Percentiles rank a stretch among this genome's conserved stretches.
These are phyloP conservation scores for Pelosia muscerda DNA, from an alignment of 2,888 invertebrate species.

Conservation along the genomic window DNA sequence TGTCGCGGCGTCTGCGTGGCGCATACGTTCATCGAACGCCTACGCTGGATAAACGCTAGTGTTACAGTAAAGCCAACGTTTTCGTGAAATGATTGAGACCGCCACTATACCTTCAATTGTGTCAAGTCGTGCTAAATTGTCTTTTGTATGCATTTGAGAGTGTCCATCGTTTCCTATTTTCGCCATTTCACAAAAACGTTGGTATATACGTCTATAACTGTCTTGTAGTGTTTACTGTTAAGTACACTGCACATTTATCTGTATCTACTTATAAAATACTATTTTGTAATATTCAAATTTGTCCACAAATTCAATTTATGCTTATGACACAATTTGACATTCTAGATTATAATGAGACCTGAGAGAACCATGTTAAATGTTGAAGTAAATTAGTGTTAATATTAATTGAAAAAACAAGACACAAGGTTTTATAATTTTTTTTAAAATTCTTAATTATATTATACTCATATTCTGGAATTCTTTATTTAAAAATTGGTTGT, in stretches of 20 bases:
- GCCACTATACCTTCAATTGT: too few relatives aligned
- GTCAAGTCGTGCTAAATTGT: too few relatives aligned
- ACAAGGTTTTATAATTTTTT: neutral
- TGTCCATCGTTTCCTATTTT: too few relatives aligned
- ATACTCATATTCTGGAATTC: neutral
- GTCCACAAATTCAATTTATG: constrained; percentile 19
- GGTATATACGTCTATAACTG: constrained; percentile 13
- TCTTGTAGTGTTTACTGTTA: constrained; percentile 34
- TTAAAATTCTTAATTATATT: constrained; percentile 18
- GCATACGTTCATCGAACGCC: too few relatives aligned
- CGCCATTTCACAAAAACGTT: too few relatives aligned
- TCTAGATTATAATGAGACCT: constrained; percentile 16
- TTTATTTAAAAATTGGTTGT: neutral
- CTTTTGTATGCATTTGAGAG: too few relatives aligned
- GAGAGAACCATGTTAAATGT: neutral
- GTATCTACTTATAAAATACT: constrained; percentile 21
- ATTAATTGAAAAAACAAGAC: constrained; percentile 13
- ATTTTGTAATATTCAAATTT: constrained; percentile 24
- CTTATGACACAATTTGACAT: constrained; percentile 11
- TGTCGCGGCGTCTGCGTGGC: too few relatives aligned
- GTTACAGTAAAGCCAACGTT: too few relatives aligned
- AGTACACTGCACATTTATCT: constrained; percentile 28
- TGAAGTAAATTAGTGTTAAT: constrained; percentile 1
- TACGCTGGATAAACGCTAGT: too few relatives aligned
- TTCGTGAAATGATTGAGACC: too few relatives aligned